phyloP scores from a whole-genome alignment of 53 echinoderm and acorn worm genomes.

The Astropecten irregularis region DNA sequence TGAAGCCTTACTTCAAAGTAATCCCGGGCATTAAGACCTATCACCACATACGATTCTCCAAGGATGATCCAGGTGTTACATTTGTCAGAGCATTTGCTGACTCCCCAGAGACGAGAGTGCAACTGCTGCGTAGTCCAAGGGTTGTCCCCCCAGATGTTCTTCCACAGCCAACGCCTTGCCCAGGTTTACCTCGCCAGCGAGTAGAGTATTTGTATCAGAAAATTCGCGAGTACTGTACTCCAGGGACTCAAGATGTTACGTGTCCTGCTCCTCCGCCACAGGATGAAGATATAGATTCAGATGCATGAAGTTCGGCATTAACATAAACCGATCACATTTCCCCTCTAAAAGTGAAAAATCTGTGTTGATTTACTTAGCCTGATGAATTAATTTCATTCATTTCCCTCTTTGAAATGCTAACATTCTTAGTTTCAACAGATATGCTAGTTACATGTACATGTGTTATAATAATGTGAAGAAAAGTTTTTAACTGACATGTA shows the following conservation, averaged over 20 bases:
- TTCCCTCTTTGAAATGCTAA: too few relatives aligned
- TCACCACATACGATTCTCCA: not conserved
- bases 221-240: not conserved
- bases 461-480: too few relatives aligned
- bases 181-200: conserved; percentile 10
- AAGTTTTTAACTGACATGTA: too few relatives aligned
- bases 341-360: too few relatives aligned
- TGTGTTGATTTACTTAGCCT: too few relatives aligned
- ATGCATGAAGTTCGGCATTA: too few relatives aligned
- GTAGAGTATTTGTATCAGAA: not conserved
- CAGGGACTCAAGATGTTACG: not conserved
- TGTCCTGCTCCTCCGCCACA: conserved; percentile 16
- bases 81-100: not conserved
- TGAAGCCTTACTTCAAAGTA: too few relatives aligned
- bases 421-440: too few relatives aligned
- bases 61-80: not conserved
- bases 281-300: too few relatives aligned
- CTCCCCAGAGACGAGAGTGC: conserved; percentile 21
- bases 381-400: too few relatives aligned
- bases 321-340: not conserved
- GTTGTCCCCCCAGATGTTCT: not conserved
- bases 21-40: too few relatives aligned
- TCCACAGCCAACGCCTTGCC: conserved; percentile 8
- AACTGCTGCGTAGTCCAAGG: not conserved
- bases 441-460: too few relatives aligned